phyloP scores from a whole-genome alignment of 2,113 vertebrate species.

The Symphodus melops region DNA sequence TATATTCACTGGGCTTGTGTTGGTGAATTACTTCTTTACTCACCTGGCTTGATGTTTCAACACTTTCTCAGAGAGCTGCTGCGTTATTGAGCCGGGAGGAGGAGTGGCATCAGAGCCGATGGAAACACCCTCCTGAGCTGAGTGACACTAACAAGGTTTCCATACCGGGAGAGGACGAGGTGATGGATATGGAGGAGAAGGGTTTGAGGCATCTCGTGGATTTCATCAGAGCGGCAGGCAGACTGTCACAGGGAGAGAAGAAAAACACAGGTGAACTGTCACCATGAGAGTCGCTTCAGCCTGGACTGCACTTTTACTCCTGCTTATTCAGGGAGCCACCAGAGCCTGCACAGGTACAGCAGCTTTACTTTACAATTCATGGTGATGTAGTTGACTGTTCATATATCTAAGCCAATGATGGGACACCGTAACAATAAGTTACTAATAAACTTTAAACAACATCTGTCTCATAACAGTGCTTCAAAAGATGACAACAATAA shows the following conservation, averaged over 20 bases:
- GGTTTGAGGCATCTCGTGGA: constrained; percentile 27
- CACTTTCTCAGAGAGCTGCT: constrained; percentile 18
- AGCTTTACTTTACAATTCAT: background rate
- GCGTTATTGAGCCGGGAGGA: constrained; percentile 24
- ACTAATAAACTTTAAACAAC: too few species aligned
- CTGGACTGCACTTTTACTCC: constrained; percentile 55
- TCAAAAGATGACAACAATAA: too few species aligned
- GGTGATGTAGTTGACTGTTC: too few species aligned
- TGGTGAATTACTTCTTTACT: constrained; percentile 25
- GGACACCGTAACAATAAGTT: background rate
- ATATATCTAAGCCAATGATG: too few species aligned
- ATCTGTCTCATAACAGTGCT: too few species aligned
- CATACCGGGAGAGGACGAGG: constrained; percentile 20
- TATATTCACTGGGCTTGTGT: background rate
- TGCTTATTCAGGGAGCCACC: constrained; percentile 54
- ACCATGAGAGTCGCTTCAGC: constrained; percentile 71
- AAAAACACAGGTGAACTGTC: constrained; percentile 23
- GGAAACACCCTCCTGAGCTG: constrained; percentile 28
- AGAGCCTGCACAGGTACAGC: constrained; percentile 71
- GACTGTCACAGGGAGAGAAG: constrained; percentile 9
- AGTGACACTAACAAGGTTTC: constrained; percentile 58
- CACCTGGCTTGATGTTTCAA: background rate
- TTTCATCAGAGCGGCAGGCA: constrained; percentile 48
- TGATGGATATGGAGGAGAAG: constrained; percentile 40
- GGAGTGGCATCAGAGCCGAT: constrained; percentile 43